Conservation (phyloP, 2,113 vertebrate genomes). For the Etheostoma spectabile region DNA sequence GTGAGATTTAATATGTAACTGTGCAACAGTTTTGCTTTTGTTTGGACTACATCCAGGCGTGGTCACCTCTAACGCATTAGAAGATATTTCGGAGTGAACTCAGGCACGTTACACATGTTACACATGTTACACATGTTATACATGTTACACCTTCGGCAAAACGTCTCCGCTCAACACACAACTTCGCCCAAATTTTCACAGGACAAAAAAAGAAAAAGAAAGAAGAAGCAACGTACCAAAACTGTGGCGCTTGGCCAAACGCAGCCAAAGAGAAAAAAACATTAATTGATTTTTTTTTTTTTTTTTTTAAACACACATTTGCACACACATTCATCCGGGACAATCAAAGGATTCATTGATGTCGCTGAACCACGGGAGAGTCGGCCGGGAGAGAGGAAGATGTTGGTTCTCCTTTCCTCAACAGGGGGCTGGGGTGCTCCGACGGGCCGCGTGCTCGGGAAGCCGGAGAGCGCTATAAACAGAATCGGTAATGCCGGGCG, state of each 20-base stretch:
- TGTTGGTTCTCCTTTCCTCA: constrained; percentile 83
- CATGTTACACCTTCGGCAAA: constrained; percentile 48
- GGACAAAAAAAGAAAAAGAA: background rate
- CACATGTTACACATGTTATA: constrained; percentile 7
- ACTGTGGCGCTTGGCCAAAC: constrained; percentile 57
- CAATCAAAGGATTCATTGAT: constrained; percentile 87
- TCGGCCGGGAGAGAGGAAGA: constrained; percentile 74
- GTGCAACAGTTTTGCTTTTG: background rate
- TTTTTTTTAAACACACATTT: constrained; percentile 76
- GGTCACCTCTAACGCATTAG: background rate
- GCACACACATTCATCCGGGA: constrained; percentile 81
- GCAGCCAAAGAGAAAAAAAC: constrained; percentile 77
- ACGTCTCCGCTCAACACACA: constrained; percentile 34
- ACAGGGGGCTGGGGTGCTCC: constrained; percentile 83
- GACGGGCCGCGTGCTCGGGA: constrained; percentile 80
- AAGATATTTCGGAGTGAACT: constrained; percentile 12
- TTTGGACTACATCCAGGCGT: background rate
- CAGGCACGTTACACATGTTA: background rate
- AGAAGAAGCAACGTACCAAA: constrained; percentile 45
- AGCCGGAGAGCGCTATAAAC: constrained; percentile 86
- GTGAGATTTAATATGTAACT: constrained; percentile 8
- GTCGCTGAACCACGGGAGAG: constrained; percentile 82
- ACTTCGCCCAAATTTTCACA: constrained; percentile 34
- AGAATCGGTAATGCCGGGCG: constrained; percentile 87
- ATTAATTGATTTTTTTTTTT: constrained; percentile 85